Conservation (phyloP, 1,140 invertebrate species). For the Sycophaga agraensis region DNA sequence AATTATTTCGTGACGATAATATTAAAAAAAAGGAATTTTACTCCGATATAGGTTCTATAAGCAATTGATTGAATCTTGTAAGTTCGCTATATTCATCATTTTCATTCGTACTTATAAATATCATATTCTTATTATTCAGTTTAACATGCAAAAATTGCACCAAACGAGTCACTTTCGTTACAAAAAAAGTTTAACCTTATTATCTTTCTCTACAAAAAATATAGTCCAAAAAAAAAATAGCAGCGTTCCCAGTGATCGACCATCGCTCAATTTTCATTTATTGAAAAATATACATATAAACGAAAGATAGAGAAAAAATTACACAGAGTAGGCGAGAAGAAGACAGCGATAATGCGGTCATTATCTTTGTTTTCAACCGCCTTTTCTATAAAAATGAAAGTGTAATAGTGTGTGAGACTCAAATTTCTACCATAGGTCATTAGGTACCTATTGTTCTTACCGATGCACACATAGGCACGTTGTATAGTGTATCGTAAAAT, state of each 20-base stretch:
- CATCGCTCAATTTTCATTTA: constrained; percentile 12
- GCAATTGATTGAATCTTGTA: constrained; percentile 1
- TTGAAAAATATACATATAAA: neutral
- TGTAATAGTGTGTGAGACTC: constrained; percentile 7
- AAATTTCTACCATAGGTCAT: constrained; percentile 22
- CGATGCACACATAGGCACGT: constrained; percentile 10
- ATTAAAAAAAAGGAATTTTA: too few species aligned
- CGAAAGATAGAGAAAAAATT: constrained; percentile 2
- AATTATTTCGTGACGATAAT: neutral
- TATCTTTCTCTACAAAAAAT: constrained; percentile 6
- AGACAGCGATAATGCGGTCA: constrained; percentile 4
- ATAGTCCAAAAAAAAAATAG: neutral
- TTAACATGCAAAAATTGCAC: constrained; percentile 4
- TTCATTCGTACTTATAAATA: constrained; percentile 11
- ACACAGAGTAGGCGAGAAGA: neutral
- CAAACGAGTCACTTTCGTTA: neutral
- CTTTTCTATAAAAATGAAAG: constrained; percentile 8
- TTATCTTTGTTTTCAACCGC: neutral
- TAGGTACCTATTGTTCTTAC: constrained; percentile 25
- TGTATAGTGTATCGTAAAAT: constrained; percentile 29
- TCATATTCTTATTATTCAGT: neutral
- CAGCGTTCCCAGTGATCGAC: neutral
- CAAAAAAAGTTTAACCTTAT: constrained; percentile 15
- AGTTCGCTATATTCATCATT: constrained; percentile 13
- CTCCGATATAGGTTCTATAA: too few species aligned